Conservation (phyloP, 2,888 invertebrate genomes). For the Margaritifera margaritifera region DNA sequence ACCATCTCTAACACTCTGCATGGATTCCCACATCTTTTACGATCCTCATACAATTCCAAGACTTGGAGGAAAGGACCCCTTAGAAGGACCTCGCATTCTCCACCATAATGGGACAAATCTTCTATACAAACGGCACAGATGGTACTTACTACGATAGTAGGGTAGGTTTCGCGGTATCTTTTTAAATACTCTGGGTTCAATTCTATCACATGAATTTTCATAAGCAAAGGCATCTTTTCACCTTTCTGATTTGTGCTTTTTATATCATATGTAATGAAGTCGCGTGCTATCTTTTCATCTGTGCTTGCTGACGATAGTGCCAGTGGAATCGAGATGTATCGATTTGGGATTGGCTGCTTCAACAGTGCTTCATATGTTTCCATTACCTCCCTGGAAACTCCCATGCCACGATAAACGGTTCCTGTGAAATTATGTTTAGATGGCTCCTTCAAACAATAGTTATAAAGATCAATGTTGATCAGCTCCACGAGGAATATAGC, state of each 20-base stretch:
- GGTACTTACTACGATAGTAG: constrained; percentile 32
- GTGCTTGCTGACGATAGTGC: constrained; percentile 34
- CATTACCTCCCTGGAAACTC: constrained; percentile 20
- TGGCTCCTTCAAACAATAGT: constrained; percentile 38
- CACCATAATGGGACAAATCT: constrained; percentile 30
- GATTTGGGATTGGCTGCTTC: constrained; percentile 23
- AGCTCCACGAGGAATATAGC: constrained; percentile 46
- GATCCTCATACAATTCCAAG: constrained; percentile 28
- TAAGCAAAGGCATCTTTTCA: constrained; percentile 21
- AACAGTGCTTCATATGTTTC: constrained; percentile 24
- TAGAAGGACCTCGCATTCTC: constrained; percentile 42
- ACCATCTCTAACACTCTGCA: constrained; percentile 37
- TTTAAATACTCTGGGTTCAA: constrained; percentile 35
- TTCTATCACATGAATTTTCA: constrained; percentile 40
- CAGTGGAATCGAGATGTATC: constrained; percentile 43
- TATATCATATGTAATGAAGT: constrained; percentile 29
- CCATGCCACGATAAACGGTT: constrained; percentile 35
- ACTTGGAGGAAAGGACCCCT: constrained; percentile 41
- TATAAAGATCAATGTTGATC: constrained; percentile 46
- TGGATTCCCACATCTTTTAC: constrained; percentile 11
- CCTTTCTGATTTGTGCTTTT: not conserved
- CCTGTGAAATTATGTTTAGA: constrained; percentile 29
- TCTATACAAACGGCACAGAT: constrained; percentile 45
- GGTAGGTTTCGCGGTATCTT: constrained; percentile 30
- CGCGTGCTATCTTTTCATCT: constrained; percentile 16